A percentile compares a stretch with the other conserved stretches of the same genome.
These are phyloP conservation scores for Biston betularia DNA, from an alignment of 2,888 invertebrate genomes.

Conservation along the genomic window DNA sequence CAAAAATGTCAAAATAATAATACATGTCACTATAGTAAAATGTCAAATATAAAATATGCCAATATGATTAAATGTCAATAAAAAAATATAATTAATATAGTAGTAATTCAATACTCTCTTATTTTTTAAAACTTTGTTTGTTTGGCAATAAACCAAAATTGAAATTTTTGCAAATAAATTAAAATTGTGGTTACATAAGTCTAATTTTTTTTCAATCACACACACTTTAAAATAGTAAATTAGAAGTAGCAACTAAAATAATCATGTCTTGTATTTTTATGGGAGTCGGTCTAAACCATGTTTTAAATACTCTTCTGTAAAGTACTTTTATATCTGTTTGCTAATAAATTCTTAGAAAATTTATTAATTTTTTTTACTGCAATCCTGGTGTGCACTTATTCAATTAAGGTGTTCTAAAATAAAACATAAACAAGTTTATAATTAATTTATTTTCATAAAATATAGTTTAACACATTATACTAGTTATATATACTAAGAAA, in stretches of 20 bases:
- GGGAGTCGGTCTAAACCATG: conserved; percentile 29
- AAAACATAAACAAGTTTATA: neutral
- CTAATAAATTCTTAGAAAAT: conserved; percentile 58
- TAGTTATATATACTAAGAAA: conserved; percentile 9
- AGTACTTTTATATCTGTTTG: conserved; percentile 57
- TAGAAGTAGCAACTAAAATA: neutral
- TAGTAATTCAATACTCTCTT: too few relatives aligned
- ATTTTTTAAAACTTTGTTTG: too few relatives aligned
- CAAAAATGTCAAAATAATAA: too few relatives aligned
- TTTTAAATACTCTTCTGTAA: conserved; percentile 49
- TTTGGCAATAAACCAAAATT: too few relatives aligned
- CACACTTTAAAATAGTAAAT: too few relatives aligned
- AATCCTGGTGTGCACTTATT: neutral
- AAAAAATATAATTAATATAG: too few relatives aligned
- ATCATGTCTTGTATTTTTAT: neutral
- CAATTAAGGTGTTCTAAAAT: neutral
- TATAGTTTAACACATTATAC: conserved; percentile 21
- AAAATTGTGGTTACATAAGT: too few relatives aligned
- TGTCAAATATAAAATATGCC: too few relatives aligned
- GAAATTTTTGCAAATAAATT: too few relatives aligned
- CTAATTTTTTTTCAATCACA: too few relatives aligned
- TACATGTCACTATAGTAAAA: too few relatives aligned
- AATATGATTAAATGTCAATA: too few relatives aligned
- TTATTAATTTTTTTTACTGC: conserved; percentile 10
- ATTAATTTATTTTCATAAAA: conserved; percentile 14